phyloP scores from a whole-genome alignment of 2,113 vertebrate genomes.

The Hemiscyllium ocellatum region DNA sequence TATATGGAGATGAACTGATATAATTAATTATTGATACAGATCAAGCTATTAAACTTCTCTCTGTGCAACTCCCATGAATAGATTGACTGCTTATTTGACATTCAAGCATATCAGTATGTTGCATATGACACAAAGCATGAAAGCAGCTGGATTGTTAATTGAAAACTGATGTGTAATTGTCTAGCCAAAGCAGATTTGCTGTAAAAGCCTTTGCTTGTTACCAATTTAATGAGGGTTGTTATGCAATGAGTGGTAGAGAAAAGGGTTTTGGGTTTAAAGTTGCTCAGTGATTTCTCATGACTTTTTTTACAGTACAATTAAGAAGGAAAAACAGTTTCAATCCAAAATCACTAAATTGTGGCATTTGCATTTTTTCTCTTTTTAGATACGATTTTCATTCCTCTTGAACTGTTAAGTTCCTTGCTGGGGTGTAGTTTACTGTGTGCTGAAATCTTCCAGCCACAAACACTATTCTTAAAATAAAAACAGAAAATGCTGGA shows the following conservation, averaged over 20 bases:
- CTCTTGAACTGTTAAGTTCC: not conserved
- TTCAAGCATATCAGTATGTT: not conserved
- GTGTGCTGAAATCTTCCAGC: not conserved
- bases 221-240: not conserved
- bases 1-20: not conserved
- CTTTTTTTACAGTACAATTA: not conserved
- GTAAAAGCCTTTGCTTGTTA: not conserved
- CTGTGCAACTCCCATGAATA: conserved; percentile 6
- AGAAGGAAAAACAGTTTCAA: not conserved
- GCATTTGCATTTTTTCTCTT: not conserved
- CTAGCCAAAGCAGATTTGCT: not conserved
- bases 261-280: not conserved
- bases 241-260: not conserved
- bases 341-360: not conserved
- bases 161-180: conserved; percentile 4
- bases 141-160: not conserved
- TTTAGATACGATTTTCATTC: not conserved
- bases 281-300: not conserved
- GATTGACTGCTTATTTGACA: not conserved
- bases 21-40: conserved; percentile 31
- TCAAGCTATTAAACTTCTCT: conserved; percentile 15
- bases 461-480: not conserved
- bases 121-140: not conserved
- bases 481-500: not conserved
- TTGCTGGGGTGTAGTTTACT: not conserved